Evolutionary conservation across 1,140 invertebrate species (phyloP), one percentile per base, ranked within the genome.

Genomic region (Panagrolaimus sp.): DNA sequence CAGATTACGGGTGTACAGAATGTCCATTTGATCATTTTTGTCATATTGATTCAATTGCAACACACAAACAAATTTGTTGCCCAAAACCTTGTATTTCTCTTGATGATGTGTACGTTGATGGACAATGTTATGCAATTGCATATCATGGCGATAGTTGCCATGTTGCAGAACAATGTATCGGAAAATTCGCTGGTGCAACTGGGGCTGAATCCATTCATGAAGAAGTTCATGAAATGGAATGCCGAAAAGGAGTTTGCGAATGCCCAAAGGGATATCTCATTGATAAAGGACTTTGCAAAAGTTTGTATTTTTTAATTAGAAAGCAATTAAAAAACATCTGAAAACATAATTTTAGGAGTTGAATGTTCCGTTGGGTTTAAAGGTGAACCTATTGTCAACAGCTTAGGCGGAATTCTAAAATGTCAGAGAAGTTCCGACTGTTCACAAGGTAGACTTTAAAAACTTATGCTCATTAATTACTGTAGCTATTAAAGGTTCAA

Each of bases 61-160:
- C 78, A 7, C 68, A 79, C 15, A 81, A 81, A 48, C 43, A 78
- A 76, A 77, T 79, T 17, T 79, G 78, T 45, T 79, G 78, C 38
- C 78, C 78, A 14, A 79, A 79, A 64, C 78, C 78, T 15, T 79
- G 78, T 64, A 24, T 76, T 2, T 73, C 71, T 4, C 71, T 75
- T 2, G 79, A 79, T 46, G 78, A 79, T 63, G 78, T 81, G 46
- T 79, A 81, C 24, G 63, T 78, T 45, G 72, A 79, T 14, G 78
- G 78, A 3, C 78, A 79, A 68, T 79, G 78, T 47, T 75, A 71
- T 46, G 67, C 78, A 10, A 78, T 74, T n/a, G 78, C 78, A 1
- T 81, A 73, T 58, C 71, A 79, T 64, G 78, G 78, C 0, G 78
- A 79, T 62, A 73, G 69, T 65, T 79, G 78, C 64, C 62, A 52